Conservation (phyloP, 2,113 vertebrate genomes). For the Thomomys bottae region DNA sequence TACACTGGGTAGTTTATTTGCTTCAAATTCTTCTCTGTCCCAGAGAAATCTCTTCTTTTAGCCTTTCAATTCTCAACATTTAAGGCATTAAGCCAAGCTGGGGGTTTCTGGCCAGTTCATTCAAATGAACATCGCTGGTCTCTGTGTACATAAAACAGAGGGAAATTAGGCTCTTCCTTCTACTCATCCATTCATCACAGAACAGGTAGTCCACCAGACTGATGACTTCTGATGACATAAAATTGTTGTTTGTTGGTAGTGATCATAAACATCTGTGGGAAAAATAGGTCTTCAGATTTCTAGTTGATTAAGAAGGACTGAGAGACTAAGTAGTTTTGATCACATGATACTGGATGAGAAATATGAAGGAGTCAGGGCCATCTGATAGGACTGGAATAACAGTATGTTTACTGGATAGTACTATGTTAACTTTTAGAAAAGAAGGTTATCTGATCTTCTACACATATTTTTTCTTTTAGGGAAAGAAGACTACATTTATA, state of each 20-base stretch:
- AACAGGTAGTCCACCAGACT: not conserved
- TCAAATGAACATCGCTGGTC: not conserved
- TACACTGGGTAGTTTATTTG: not conserved
- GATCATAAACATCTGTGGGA: not conserved
- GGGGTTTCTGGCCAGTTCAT: not conserved
- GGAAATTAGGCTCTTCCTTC: not conserved
- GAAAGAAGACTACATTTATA: not conserved
- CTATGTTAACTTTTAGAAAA: not conserved
- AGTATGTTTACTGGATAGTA: not conserved
- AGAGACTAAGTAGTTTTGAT: not conserved
- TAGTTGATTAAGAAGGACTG: not conserved
- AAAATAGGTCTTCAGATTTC: slow-evolving; percentile 34
- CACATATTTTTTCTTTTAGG: not conserved
- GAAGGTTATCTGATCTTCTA: not conserved
- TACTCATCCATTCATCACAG: not conserved
- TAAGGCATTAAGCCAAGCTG: not conserved
- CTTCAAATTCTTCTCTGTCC: not conserved
- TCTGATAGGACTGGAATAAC: not conserved
- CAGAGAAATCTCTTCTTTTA: not conserved
- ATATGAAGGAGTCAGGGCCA: not conserved
- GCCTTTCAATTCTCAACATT: not conserved
- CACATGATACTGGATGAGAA: not conserved
- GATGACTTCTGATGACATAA: not conserved
- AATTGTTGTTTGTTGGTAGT: not conserved
- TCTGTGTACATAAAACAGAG: not conserved